Evolutionary conservation across 92 coral and sea anemone genomes (phyloP).

Genomic region (Metridium senile): DNA sequence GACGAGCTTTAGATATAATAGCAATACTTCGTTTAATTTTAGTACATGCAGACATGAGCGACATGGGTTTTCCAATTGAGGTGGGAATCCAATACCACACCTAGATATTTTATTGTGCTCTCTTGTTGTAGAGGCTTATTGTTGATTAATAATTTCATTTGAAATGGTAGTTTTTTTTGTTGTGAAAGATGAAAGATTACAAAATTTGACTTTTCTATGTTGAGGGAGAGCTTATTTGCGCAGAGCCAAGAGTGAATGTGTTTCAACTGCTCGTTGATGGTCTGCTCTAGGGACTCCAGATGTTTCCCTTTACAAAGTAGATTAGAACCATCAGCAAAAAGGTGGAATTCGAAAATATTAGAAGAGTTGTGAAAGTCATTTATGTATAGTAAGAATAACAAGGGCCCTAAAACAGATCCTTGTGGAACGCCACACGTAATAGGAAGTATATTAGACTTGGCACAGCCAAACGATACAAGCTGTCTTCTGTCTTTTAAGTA

Average conservation of each 20-base stretch:
- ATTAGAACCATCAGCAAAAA: constrained; percentile 43
- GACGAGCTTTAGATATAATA: too few species aligned
- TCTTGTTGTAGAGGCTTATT: too few species aligned
- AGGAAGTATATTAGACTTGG: not conserved
- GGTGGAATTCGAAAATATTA: constrained; percentile 36
- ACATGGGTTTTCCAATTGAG: too few species aligned
- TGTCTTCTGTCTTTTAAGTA: too few species aligned
- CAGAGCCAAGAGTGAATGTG: constrained; percentile 36
- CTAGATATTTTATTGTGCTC: too few species aligned
- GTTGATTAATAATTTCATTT: too few species aligned
- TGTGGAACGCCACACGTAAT: constrained; percentile 51
- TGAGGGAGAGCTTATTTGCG: constrained; percentile 48
- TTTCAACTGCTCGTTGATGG: constrained; percentile 21
- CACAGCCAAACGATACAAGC: not conserved
- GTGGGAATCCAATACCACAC: too few species aligned
- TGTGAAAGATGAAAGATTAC: too few species aligned
- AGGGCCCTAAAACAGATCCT: constrained; percentile 43
- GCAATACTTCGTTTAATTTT: too few species aligned
- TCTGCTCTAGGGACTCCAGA: constrained; percentile 23
- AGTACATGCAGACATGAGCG: too few species aligned
- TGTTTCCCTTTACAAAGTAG: constrained; percentile 26
- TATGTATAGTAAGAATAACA: constrained; percentile 37
- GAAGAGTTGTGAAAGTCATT: constrained; percentile 29
- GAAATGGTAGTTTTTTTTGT: too few species aligned
- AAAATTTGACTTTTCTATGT: too few species aligned